Evolutionary conservation across 2,797 vertebrate species (phyloP), one percentile per base, ranked within the genome.

Genomic region (Enoplosus armatus): DNA sequence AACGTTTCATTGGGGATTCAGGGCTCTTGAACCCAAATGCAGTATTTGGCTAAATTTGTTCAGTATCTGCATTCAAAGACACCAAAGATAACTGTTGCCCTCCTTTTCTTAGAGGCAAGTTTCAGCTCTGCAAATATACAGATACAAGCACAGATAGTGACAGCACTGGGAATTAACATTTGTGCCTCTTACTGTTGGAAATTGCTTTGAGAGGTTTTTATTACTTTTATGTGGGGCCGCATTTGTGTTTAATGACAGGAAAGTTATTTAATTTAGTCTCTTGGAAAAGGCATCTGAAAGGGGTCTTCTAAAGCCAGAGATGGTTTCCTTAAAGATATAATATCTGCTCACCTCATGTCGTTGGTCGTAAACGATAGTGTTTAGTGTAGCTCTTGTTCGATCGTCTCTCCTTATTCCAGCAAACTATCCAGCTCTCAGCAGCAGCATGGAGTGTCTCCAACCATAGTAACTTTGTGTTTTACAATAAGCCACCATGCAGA

Each of bases 161-260:
- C 64, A 61, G 11, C 16, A 31, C 35, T 29, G 22, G 0, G 45
- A 65, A 35, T 35, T 1, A 50, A 41, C 24, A 54, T 16, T n/a
- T 26, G 8, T 11, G n/a, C 5, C 26, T 26, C 7, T 16, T n/a
- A 14, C 27, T 61, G 6, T 54, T 61, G 27, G 67, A 51, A 41
- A 65, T 41, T 18, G 15, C 43, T 22, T 33, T 11, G 15, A 59
- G 55, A 50, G 16, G n/a, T 71, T 72, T 37, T 33, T 27, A 4
- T 41, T 61, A 29, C 20, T 26, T 72, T 24, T 43, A n/a, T 31
- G n/a, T 31, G 12, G 18, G 4, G 20, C 4, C 8, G 26, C 26
- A 41, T 73, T 63, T 47, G 50, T 24, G 22, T 55, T 63, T 54
- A 14, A 47, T 64, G 27, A 45, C 33, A 53, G 16, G 48, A 35